Conservation (phyloP, 2,888 invertebrate species). For the Oscheius myriophilus region DNA sequence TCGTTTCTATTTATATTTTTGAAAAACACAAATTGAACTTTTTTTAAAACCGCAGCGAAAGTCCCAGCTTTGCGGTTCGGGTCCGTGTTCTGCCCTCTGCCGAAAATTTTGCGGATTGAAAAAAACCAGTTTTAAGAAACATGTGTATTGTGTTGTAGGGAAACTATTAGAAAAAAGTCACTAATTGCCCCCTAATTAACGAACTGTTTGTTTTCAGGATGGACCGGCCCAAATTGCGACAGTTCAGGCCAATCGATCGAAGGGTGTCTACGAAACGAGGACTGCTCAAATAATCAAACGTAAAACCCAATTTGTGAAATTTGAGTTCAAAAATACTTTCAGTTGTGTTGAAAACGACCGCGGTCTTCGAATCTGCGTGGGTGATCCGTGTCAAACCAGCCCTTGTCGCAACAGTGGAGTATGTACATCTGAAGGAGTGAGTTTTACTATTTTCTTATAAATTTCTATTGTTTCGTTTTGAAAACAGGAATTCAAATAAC, state of each 20-base stretch:
- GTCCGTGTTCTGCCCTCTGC: too few relatives aligned
- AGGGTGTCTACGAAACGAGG: conserved; percentile 34
- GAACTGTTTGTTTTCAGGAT: too few relatives aligned
- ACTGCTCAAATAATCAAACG: conserved; percentile 37
- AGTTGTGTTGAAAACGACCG: conserved; percentile 40
- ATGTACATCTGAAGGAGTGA: conserved; percentile 57
- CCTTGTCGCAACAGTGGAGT: conserved; percentile 63
- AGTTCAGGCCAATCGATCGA: conserved; percentile 33
- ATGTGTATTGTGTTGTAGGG: too few relatives aligned
- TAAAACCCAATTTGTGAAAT: conserved; percentile 31
- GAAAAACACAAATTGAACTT: too few relatives aligned
- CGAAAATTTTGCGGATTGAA: too few relatives aligned
- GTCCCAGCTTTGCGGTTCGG: too few relatives aligned
- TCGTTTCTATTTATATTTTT: too few relatives aligned
- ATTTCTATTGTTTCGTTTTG: neutral
- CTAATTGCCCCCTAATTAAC: too few relatives aligned
- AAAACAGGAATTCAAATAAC: neutral
- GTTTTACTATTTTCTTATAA: neutral
- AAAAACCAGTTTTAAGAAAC: too few relatives aligned
- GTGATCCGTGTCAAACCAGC: conserved; percentile 40
- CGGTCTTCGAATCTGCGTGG: conserved; percentile 30
- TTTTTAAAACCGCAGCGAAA: too few relatives aligned
- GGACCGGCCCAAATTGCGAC: conserved; percentile 50
- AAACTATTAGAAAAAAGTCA: too few relatives aligned
- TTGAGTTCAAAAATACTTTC: conserved; percentile 1